These are phyloP conservation scores for Tupaia tana DNA, from an alignment of 2,113 vertebrate genomes.

Conservation along the genomic window DNA sequence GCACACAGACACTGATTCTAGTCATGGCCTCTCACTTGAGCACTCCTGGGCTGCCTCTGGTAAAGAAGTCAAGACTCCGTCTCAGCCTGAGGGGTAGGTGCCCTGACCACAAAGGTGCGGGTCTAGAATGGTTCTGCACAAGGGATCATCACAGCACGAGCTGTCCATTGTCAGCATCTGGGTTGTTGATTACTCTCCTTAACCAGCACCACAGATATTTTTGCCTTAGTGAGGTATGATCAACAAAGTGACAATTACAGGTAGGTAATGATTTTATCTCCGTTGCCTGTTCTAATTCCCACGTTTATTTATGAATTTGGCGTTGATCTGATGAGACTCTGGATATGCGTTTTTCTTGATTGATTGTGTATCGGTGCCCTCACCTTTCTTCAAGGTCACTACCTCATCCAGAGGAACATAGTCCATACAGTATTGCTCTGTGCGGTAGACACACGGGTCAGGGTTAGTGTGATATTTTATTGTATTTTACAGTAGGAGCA, in stretches of 20 bases:
- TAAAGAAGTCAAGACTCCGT: not conserved
- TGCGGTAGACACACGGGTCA: not conserved
- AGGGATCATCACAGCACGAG: not conserved
- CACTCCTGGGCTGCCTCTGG: not conserved
- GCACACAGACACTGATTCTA: not conserved
- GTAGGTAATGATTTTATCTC: conserved; percentile 84
- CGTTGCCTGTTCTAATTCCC: not conserved
- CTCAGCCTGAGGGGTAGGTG: not conserved
- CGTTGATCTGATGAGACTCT: not conserved
- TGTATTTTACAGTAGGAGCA: not conserved
- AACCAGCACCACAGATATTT: conserved; percentile 93
- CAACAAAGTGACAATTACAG: conserved; percentile 97
- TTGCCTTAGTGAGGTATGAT: conserved; percentile 99
- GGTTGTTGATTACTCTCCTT: conserved; percentile 86
- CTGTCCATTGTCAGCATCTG: not conserved
- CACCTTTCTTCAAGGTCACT: not conserved
- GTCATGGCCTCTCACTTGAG: not conserved
- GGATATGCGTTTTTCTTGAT: not conserved
- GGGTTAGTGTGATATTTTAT: not conserved
- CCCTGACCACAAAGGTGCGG: not conserved
- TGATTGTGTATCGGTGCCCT: not conserved
- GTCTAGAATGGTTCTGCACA: not conserved
- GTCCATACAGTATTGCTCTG: not conserved
- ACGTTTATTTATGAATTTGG: not conserved
- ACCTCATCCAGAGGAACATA: not conserved